Evolutionary conservation across 1,140 invertebrate genomes (phyloP).

Genomic region (Lordiphosa stackelbergi): DNA sequence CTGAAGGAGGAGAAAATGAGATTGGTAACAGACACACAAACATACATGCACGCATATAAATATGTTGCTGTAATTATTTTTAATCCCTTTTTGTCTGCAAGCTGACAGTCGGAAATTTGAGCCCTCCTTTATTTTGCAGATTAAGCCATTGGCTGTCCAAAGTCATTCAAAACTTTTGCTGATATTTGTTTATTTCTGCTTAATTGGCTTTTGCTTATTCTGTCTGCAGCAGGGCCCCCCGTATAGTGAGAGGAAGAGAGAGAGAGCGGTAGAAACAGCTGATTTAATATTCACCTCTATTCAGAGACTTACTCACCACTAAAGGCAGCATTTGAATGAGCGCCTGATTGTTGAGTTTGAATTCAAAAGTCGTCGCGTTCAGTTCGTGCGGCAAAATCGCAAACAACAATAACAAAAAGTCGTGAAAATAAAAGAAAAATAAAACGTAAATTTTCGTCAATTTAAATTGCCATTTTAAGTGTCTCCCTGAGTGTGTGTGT

Average conservation of each 20-base stretch:
- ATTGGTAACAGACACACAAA: too few relatives aligned
- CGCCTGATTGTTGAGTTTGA: conserved; percentile 16
- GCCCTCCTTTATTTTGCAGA: too few relatives aligned
- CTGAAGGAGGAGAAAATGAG: background rate
- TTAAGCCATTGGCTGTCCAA: too few relatives aligned
- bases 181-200: too few relatives aligned
- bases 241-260: conserved; percentile 1
- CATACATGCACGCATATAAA: too few relatives aligned
- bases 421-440: conserved; percentile 13
- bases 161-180: too few relatives aligned
- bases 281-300: conserved; percentile 5
- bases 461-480: conserved; percentile 16
- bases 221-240: background rate
- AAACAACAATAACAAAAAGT: background rate
- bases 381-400: conserved; percentile 15
- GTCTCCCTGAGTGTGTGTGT: conserved; percentile 1
- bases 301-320: background rate
- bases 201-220: too few relatives aligned
- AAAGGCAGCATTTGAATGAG: background rate
- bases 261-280: conserved; percentile 8
- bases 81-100: too few relatives aligned
- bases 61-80: too few relatives aligned
- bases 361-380: conserved; percentile 29
- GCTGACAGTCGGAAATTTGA: too few relatives aligned
- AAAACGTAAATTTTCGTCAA: conserved; percentile 18